Conservation (phyloP, 2,797 vertebrate genomes). For the Malacoctenus gilli region DNA sequence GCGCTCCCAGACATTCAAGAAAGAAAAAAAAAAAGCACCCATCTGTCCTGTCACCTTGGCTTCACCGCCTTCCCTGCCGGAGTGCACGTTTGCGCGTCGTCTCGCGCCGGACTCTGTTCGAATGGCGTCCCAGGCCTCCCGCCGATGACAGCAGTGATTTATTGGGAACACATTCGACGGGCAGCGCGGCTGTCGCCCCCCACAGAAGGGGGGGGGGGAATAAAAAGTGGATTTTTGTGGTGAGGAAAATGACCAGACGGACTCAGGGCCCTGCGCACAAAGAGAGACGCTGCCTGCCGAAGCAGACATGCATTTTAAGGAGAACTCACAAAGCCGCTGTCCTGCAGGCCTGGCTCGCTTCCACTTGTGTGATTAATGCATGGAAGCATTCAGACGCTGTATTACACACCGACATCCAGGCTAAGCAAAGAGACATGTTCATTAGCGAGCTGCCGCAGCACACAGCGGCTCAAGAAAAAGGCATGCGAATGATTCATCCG, state of each 20-base stretch:
- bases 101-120: constrained; percentile 44
- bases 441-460: constrained; percentile 54
- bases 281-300: constrained; percentile 40
- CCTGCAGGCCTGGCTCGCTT: constrained; percentile 56
- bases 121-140: constrained; percentile 42
- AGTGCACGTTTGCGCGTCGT: constrained; percentile 46
- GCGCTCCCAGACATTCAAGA: constrained; percentile 55
- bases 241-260: constrained; percentile 50
- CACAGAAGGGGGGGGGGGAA: constrained; percentile 50
- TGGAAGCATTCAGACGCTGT: constrained; percentile 41
- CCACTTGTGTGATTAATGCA: constrained; percentile 72
- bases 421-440: constrained; percentile 59
- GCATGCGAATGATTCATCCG: constrained; percentile 57
- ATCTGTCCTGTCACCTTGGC: constrained; percentile 63
- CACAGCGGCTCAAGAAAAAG: constrained; percentile 39
- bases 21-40: no score
- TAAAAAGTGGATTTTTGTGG: constrained; percentile 57
- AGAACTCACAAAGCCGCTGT: constrained; percentile 56
- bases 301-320: constrained; percentile 54
- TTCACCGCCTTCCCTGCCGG: constrained; percentile 51
- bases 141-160: constrained; percentile 70
- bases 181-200: constrained; percentile 34
- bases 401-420: constrained; percentile 47
- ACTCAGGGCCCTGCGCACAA: constrained; percentile 44
- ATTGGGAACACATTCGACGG: constrained; percentile 69